A percentile compares a stretch with the other conserved stretches of the same genome.
phyloP scores from a whole-genome alignment of 2,888 invertebrate species.

The Drosophila kuntzei region DNA sequence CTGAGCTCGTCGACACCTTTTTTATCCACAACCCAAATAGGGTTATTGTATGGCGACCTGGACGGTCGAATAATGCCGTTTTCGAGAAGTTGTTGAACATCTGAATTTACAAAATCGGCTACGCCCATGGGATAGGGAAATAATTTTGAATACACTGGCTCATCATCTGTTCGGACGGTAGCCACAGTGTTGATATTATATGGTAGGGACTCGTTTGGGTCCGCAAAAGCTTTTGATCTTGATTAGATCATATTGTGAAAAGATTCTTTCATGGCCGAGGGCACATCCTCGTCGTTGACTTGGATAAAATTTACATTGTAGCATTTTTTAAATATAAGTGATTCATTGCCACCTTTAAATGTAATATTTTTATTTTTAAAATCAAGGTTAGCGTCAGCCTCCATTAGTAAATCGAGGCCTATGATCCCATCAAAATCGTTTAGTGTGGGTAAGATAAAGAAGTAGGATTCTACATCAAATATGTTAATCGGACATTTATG shows the following conservation, averaged over 20 bases:
- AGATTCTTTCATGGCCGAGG: not conserved
- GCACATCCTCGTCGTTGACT: conserved; percentile 6
- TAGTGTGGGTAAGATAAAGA: not conserved
- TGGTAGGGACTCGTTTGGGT: conserved; percentile 7
- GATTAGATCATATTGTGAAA: conserved; percentile 10
- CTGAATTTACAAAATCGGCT: conserved; percentile 22
- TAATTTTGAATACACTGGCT: conserved; percentile 19
- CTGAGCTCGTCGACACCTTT: conserved; percentile 10
- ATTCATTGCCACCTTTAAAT: not conserved
- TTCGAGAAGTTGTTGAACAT: conserved; percentile 13
- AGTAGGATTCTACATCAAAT: not conserved
- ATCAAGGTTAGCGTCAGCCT: conserved; percentile 3
- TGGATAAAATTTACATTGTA: conserved; percentile 7
- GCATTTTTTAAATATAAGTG: conserved; percentile 2
- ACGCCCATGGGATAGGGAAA: conserved; percentile 22
- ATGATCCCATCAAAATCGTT: not conserved
- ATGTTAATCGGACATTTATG: conserved; percentile 1
- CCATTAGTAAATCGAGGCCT: not conserved
- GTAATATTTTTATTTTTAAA: not conserved
- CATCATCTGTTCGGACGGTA: conserved; percentile 9
- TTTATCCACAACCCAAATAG: conserved; percentile 18
- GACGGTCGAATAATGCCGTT: conserved; percentile 3
- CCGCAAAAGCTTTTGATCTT: conserved; percentile 9
- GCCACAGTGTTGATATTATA: conserved; percentile 15
- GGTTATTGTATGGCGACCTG: conserved; percentile 17